Conservation (phyloP, 2,888 invertebrate species). For the Drosophila acutilabella region DNA sequence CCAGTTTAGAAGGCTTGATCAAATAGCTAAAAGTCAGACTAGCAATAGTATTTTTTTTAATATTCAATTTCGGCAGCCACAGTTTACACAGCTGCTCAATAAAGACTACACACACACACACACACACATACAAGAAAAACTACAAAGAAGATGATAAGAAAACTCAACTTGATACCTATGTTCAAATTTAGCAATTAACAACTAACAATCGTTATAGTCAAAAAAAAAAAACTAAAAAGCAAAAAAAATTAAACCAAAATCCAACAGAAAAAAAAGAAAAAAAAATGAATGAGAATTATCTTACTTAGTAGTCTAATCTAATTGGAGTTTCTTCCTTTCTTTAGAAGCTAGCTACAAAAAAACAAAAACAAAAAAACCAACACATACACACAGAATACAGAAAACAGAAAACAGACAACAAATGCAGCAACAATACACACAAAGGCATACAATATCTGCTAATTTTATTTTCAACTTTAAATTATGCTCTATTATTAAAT, state of each 20-base stretch:
- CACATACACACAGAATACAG: conserved; percentile 1
- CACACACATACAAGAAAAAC: conserved; percentile 34
- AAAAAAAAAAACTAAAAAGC: conserved; percentile 32
- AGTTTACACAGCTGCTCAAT: conserved; percentile 56
- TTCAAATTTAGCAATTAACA: conserved; percentile 78
- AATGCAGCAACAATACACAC: conserved; percentile 51
- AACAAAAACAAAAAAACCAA: conserved; percentile 40
- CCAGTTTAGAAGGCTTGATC: conserved; percentile 62
- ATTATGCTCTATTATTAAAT: conserved; percentile 75
- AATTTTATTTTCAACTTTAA: conserved; percentile 76
- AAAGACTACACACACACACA: conserved; percentile 21
- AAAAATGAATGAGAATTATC: conserved; percentile 63
- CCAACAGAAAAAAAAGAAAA: conserved; percentile 22
- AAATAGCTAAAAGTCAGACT: conserved; percentile 44
- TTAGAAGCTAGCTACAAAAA: conserved; percentile 72
- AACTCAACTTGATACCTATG: conserved; percentile 78
- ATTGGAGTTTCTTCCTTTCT: conserved; percentile 80
- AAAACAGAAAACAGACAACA: conserved; percentile 48
- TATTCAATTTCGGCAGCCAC: conserved; percentile 45
- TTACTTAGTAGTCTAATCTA: conserved; percentile 77
- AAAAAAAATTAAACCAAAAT: conserved; percentile 27
- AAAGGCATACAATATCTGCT: conserved; percentile 69
- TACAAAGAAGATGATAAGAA: conserved; percentile 31
- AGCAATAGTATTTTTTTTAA: conserved; percentile 52
- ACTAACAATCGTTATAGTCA: conserved; percentile 71